Evolutionary conservation across 2,888 invertebrate species (phyloP).

Genomic region (Galerucella nymphaeae): DNA sequence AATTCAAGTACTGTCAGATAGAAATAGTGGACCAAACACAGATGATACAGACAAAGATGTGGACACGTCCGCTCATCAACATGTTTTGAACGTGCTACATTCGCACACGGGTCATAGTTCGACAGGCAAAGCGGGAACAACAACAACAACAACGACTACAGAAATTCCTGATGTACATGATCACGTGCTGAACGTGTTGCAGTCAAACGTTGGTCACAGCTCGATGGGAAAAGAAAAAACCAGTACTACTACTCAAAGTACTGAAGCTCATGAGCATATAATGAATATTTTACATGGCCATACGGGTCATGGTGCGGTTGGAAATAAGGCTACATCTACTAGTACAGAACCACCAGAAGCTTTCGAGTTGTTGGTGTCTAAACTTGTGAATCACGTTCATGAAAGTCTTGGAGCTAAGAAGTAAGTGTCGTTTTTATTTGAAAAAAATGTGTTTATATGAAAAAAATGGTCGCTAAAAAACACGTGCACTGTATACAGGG

Average conservation of each 20-base stretch:
- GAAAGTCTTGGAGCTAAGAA: not conserved
- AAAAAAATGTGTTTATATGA: not conserved
- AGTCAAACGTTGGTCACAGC: not conserved
- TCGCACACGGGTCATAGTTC: constrained; percentile 11
- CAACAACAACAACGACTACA: constrained; percentile 27
- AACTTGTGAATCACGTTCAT: not conserved
- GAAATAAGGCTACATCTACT: not conserved
- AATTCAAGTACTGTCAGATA: constrained; percentile 62
- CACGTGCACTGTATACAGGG: too few species aligned
- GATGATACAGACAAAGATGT: constrained; percentile 26
- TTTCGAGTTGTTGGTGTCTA: not conserved
- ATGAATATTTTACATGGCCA: constrained; percentile 1
- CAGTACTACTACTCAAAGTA: not conserved
- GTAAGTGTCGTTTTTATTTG: not conserved
- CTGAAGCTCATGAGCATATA: constrained; percentile 16
- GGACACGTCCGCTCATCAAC: not conserved
- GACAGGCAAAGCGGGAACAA: not conserved
- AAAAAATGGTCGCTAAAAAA: too few species aligned
- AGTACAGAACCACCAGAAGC: not conserved
- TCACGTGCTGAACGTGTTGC: not conserved
- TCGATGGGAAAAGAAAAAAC: constrained; percentile 3
- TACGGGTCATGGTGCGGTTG: constrained; percentile 2
- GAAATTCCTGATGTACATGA: constrained; percentile 23
- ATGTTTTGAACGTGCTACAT: not conserved
- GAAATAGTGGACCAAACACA: constrained; percentile 7